A percentile compares a stretch with the other conserved stretches of the same genome.
These are phyloP conservation scores for Diarsia dahlii DNA, from an alignment of 2,888 invertebrate genomes.

Conservation along the genomic window DNA sequence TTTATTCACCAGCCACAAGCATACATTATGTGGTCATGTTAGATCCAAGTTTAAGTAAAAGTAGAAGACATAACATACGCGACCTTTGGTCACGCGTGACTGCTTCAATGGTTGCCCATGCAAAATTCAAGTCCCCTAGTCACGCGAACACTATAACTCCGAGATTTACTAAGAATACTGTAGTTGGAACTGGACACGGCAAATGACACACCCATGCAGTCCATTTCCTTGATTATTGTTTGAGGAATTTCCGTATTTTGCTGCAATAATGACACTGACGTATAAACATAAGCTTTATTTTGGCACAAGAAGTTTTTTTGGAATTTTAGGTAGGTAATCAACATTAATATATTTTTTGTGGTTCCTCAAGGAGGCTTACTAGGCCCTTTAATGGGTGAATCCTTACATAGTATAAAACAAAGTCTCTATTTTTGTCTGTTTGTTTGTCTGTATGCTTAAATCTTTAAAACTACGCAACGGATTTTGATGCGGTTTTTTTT, in stretches of 20 bases:
- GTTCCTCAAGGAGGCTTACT: slow-evolving; percentile 16
- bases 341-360: too few relatives aligned
- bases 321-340: background rate
- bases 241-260: background rate
- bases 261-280: background rate
- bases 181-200: slow-evolving; percentile 40
- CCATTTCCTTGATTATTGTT: background rate
- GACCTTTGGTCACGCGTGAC: slow-evolving; percentile 73
- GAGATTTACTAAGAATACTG: slow-evolving; percentile 50
- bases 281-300: background rate
- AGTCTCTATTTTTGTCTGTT: too few relatives aligned
- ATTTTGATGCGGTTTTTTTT: too few relatives aligned
- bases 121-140: slow-evolving; percentile 71
- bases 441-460: too few relatives aligned
- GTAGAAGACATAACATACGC: slow-evolving; percentile 58
- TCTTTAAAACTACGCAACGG: too few relatives aligned
- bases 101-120: slow-evolving; percentile 68
- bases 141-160: slow-evolving; percentile 68
- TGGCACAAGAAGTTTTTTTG: background rate
- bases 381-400: slow-evolving; percentile 2
- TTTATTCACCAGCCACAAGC: slow-evolving; percentile 13
- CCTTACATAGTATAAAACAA: too few relatives aligned
- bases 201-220: slow-evolving; percentile 30
- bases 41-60: slow-evolving; percentile 44
- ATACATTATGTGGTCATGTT: slow-evolving; percentile 20